These are phyloP conservation scores for Eubasilissa regina DNA, from an alignment of 1,140 invertebrate species.

Conservation along the genomic window DNA sequence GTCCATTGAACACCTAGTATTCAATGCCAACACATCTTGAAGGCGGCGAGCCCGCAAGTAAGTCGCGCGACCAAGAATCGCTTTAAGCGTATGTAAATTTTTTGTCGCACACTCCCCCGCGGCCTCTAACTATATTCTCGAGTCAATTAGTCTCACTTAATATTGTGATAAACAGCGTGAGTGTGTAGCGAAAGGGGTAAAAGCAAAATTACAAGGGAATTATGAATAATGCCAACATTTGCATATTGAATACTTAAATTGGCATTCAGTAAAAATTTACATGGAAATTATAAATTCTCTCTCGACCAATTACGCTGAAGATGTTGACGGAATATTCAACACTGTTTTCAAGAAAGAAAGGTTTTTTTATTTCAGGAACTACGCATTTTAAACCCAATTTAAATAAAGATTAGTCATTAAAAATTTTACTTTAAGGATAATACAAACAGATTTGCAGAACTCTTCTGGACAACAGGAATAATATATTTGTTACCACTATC, in stretches of 20 bases:
- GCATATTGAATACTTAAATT: slow-evolving; percentile 32
- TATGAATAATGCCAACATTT: slow-evolving; percentile 15
- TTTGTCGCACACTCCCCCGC: too few species aligned
- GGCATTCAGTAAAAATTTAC: slow-evolving; percentile 14
- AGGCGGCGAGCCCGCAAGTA: too few species aligned
- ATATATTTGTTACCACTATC: too few species aligned
- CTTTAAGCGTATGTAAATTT: too few species aligned
- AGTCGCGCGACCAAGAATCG: too few species aligned
- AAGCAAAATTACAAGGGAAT: not conserved
- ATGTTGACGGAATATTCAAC: slow-evolving; percentile 10
- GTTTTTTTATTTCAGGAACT: not conserved
- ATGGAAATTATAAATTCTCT: slow-evolving; percentile 15
- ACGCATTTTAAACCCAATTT: slow-evolving; percentile 20
- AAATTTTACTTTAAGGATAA: slow-evolving; percentile 19
- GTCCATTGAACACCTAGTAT: too few species aligned
- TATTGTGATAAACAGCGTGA: too few species aligned
- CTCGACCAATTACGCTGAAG: slow-evolving; percentile 6
- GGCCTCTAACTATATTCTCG: too few species aligned
- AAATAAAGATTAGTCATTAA: slow-evolving; percentile 32
- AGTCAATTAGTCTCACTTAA: too few species aligned
- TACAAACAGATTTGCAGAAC: slow-evolving; percentile 1
- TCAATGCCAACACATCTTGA: too few species aligned
- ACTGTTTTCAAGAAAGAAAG: not conserved
- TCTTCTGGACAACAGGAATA: too few species aligned
- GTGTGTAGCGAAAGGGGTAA: not conserved